Evolutionary conservation across 1,140 invertebrate species (phyloP).

Genomic region (Cyclargus thomasi): DNA sequence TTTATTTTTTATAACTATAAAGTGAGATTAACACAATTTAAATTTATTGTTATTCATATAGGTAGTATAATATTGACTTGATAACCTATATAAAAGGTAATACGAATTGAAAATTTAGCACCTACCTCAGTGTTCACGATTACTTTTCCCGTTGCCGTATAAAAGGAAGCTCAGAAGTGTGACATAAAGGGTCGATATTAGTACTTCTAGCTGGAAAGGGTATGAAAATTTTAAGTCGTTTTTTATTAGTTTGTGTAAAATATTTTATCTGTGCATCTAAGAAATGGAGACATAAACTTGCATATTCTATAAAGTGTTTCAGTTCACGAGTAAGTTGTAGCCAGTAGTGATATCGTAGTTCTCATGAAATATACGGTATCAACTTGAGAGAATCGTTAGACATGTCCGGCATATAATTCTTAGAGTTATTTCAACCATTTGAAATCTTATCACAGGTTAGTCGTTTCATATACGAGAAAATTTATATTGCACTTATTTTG

Average conservation of each 20-base stretch:
- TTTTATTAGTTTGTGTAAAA: slow-evolving; percentile 1
- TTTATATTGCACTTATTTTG: too few relatives aligned
- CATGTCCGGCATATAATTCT: not conserved
- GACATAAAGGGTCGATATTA: not conserved
- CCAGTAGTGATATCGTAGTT: not conserved
- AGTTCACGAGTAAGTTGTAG: not conserved
- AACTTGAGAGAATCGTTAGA: not conserved
- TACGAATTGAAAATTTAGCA: not conserved
- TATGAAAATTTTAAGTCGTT: slow-evolving; percentile 1
- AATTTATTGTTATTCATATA: too few relatives aligned
- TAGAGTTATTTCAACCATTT: not conserved
- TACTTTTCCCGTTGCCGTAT: not conserved
- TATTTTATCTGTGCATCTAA: not conserved
- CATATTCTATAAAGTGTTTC: not conserved
- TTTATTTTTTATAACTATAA: too few relatives aligned
- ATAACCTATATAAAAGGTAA: not conserved
- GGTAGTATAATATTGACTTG: not conserved
- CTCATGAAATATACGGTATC: not conserved
- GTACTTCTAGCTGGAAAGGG: not conserved
- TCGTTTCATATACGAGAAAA: too few relatives aligned
- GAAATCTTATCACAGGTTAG: not conserved
- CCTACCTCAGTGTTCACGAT: not conserved
- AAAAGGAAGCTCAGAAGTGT: not conserved
- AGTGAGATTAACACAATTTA: too few relatives aligned
- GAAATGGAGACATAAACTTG: not conserved